Percentiles rank a stretch among this genome's conserved stretches.
Conservation (phyloP, 2,113 vertebrate genomes). For the Atlantisia rogersi region DNA sequence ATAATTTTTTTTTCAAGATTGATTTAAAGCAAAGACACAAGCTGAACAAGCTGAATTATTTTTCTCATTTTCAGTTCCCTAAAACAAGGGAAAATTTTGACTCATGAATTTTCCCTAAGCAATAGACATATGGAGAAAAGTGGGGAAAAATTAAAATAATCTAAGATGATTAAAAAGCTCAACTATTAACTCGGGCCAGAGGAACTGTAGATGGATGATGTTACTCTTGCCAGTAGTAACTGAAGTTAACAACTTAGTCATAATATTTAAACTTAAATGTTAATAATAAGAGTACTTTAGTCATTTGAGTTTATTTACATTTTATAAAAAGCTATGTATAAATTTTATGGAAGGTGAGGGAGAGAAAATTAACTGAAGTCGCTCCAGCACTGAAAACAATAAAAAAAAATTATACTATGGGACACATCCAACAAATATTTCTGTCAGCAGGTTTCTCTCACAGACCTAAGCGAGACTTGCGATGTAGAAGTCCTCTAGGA, state of each 20-base stretch:
- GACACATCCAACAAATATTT: neutral
- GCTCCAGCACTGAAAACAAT: neutral
- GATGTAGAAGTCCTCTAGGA: neutral
- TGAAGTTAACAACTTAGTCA: neutral
- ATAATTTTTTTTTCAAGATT: slow-evolving; percentile 43
- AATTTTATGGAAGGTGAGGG: neutral
- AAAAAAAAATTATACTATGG: neutral
- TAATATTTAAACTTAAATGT: neutral
- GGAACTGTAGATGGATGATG: neutral
- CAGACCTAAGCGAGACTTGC: neutral
- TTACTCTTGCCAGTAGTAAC: neutral
- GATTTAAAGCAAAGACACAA: slow-evolving; percentile 44
- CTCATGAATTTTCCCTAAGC: neutral
- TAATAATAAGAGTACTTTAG: neutral
- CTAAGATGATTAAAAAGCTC: neutral
- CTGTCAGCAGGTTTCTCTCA: neutral
- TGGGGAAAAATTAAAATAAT: neutral
- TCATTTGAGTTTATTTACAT: neutral
- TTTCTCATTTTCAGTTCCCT: slow-evolving; percentile 1
- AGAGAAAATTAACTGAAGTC: neutral
- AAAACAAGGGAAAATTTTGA: neutral
- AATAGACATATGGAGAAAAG: neutral
- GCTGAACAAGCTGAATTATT: slow-evolving; percentile 1
- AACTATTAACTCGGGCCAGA: neutral
- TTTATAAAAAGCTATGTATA: neutral